phyloP scores from a whole-genome alignment of 2,113 vertebrate species.

The Empidonax alnorum region DNA sequence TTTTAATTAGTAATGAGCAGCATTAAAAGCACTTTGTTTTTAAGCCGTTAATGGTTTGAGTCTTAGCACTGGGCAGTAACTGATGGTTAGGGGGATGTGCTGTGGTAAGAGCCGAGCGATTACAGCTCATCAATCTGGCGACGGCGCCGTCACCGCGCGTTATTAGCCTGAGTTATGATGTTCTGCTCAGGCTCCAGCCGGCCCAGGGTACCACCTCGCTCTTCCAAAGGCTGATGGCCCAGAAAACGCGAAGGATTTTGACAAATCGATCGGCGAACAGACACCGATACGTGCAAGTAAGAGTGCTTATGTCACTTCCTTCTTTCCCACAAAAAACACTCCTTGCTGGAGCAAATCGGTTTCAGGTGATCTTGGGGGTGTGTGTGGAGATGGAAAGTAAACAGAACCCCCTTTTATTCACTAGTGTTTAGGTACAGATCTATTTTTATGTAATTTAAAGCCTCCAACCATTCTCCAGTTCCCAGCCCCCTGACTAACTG shows the following conservation, averaged over 20 bases:
- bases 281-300: neutral
- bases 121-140: neutral
- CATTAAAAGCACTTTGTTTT: conserved; percentile 40
- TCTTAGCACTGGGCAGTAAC: neutral
- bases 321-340: neutral
- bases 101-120: neutral
- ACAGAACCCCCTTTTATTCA: neutral
- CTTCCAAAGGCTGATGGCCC: neutral
- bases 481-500: neutral
- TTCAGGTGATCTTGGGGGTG: neutral
- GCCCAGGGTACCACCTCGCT: neutral
- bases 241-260: neutral
- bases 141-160: neutral
- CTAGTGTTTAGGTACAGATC: neutral
- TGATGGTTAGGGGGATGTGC: neutral
- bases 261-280: neutral
- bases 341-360: neutral
- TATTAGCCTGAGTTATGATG: neutral
- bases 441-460: neutral
- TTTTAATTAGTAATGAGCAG: conserved; percentile 41
- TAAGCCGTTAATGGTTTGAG: conserved; percentile 5
- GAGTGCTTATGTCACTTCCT: neutral
- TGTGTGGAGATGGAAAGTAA: neutral
- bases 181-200: neutral
- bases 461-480: neutral